Conservation (phyloP, 30 jellyfish, hydroid and myxozoan species). For the Mastigias papua region DNA sequence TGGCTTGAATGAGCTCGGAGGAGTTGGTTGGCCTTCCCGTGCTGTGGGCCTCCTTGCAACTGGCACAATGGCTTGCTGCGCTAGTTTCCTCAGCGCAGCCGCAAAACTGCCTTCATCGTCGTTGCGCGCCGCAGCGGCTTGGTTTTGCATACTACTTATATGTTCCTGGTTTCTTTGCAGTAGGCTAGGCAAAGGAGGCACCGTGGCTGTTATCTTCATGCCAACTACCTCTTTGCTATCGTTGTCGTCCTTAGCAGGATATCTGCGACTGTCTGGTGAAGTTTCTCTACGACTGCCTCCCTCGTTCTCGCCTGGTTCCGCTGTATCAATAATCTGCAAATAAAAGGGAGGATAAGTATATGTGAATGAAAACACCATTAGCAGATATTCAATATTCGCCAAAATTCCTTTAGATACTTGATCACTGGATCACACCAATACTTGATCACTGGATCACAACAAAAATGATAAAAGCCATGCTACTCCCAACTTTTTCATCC, state of each 20-base stretch:
- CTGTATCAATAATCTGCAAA: neutral
- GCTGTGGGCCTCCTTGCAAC: slow-evolving; percentile 45
- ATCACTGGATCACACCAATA: too few species aligned
- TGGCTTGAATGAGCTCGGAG: slow-evolving; percentile 52
- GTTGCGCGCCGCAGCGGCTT: slow-evolving; percentile 66
- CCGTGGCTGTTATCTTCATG: slow-evolving; percentile 98
- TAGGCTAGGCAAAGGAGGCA: slow-evolving; percentile 85
- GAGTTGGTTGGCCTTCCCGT: slow-evolving; percentile 70
- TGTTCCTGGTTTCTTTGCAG: slow-evolving; percentile 73
- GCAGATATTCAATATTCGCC: too few species aligned
- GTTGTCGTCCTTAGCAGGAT: neutral
- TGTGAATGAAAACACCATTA: too few species aligned
- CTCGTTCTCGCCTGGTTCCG: neutral
- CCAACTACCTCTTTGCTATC: slow-evolving; percentile 58
- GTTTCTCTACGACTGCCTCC: neutral
- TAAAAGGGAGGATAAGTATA: neutral
- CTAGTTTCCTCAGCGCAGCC: slow-evolving; percentile 91
- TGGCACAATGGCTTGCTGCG: slow-evolving; percentile 90
- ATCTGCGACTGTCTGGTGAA: neutral
- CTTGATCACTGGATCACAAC: too few species aligned
- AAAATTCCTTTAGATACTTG: too few species aligned
- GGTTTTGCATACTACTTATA: slow-evolving; percentile 53
- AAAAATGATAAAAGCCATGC: too few species aligned
- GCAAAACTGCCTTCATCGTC: slow-evolving; percentile 96
- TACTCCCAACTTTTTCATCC: too few species aligned